Conservation (phyloP, 2,113 vertebrate species). For the Rana temporaria region DNA sequence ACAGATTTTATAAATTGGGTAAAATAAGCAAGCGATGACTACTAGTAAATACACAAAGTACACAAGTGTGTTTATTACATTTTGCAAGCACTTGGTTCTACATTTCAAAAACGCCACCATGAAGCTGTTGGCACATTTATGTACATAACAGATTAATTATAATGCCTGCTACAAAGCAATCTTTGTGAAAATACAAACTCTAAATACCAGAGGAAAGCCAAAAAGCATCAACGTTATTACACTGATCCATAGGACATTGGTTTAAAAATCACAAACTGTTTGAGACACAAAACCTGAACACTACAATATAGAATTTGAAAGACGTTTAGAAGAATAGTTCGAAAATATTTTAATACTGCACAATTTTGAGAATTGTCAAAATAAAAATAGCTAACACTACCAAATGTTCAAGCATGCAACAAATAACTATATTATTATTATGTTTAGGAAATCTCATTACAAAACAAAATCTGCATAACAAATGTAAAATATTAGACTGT, state of each 20-base stretch:
- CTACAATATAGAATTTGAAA: constrained; percentile 89
- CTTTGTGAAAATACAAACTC: constrained; percentile 98
- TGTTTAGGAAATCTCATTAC: constrained; percentile 81
- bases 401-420: constrained; percentile 98
- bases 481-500: constrained; percentile 90
- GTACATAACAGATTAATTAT: constrained; percentile 97
- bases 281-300: constrained; percentile 93
- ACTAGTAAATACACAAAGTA: constrained; percentile 89
- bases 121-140: constrained; percentile 99
- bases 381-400: constrained; percentile 86
- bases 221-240: constrained; percentile 87
- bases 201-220: constrained; percentile 87
- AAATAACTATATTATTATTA: constrained; percentile 90
- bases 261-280: constrained; percentile 93
- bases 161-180: constrained; percentile 98
- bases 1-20: not conserved
- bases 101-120: constrained; percentile 98
- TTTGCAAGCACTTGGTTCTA: constrained; percentile 99
- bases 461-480: constrained; percentile 83
- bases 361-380: constrained; percentile 85
- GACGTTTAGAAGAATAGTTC: constrained; percentile 86
- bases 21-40: constrained; percentile 58
- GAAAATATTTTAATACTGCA: constrained; percentile 87
- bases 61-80: constrained; percentile 97
- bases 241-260: constrained; percentile 86